Conservation (phyloP, 2,113 vertebrate species). For the Bettongia penicillata region DNA sequence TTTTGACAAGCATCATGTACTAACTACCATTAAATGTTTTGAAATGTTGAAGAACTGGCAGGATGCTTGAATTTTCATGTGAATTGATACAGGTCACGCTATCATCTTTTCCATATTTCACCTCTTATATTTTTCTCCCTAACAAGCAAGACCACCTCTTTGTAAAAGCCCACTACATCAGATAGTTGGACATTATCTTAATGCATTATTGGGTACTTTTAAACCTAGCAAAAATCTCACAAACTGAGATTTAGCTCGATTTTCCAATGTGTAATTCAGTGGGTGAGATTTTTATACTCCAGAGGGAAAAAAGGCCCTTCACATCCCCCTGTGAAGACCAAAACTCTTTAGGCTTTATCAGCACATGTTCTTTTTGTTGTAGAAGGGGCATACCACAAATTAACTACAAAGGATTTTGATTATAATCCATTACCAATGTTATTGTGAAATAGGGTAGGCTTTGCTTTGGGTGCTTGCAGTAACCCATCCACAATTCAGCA, state of each 20-base stretch:
- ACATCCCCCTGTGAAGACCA: background rate
- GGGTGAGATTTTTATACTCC: background rate
- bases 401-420: no score
- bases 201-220: background rate
- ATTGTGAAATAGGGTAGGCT: no score
- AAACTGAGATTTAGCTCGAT: slow-evolving; percentile 7
- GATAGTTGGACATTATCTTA: background rate
- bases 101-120: slow-evolving; percentile 5
- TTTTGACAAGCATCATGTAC: no score
- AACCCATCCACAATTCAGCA: no score
- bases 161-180: background rate
- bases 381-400: no score
- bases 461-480: no score
- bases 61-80: background rate
- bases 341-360: background rate
- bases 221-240: background rate
- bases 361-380: no score
- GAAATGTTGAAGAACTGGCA: no score
- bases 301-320: background rate
- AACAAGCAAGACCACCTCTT: slow-evolving; percentile 25
- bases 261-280: background rate
- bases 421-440: no score
- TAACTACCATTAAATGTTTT: no score
- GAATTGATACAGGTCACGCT: background rate
- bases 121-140: background rate